Evolutionary conservation across 2,113 vertebrate genomes (phyloP), one percentile per base, ranked within the genome.

Genomic region (Tylochromis polylepis): DNA sequence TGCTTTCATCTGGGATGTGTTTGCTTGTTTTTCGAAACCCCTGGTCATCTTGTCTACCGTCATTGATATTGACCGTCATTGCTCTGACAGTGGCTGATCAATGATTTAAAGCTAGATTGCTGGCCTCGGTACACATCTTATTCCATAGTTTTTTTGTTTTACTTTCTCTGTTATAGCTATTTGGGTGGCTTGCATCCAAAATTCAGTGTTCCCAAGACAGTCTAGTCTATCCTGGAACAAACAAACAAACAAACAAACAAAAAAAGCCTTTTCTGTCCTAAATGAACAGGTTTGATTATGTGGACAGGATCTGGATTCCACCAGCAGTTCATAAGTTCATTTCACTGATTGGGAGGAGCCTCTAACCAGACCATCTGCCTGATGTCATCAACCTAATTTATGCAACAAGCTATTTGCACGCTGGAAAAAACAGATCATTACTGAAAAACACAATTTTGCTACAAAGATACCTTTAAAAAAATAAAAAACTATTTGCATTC

Each of bases 241-340:
- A 46, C 85, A 46, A n/a, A n/a, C n/a, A n/a, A n/a, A n/a, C n/a
- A n/a, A n/a, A 67, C 80, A 79, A 72, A 72, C 49, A 49, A 72
- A 4, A 46, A 72, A 46, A 46, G 38, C 20, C 84, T 34, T 88
- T 89, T 57, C 82, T 88, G 91, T 70, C 88, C 91, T 88, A 89
- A 67, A 92, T 94, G 87, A 81, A 80, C 81, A 80, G 79, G 67
- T 88, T 65, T 70, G 86, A 49, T 60, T 65, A 67, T 81, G 56
- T 65, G 41, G 89, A 79, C 79, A 49, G 58, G 65, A 78, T 51
- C 83, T 89, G 70, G 85, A 91, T 87, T 88, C 84, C 90, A 88
- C 70, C 11, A 49, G 27, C 79, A 86, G 89, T 91, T 94, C 89
- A 88, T 11, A 83, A 92, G 92, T 94, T 92, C 80, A 92, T 57